A percentile compares a stretch with the other conserved stretches of the same genome.
These are phyloP conservation scores for Erebia palarica DNA, from an alignment of 2,888 invertebrate species.

Conservation along the genomic window DNA sequence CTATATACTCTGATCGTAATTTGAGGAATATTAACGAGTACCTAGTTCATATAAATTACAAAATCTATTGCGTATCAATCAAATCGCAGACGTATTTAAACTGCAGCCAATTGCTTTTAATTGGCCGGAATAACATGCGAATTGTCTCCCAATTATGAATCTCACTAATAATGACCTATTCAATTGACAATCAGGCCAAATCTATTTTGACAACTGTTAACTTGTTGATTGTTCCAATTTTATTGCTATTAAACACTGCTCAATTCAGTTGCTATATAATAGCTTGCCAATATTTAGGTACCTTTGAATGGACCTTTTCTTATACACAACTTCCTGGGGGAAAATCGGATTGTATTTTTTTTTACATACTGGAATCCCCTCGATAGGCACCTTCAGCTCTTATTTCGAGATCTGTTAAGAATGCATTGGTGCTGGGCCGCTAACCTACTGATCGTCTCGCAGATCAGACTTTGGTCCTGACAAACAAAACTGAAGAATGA, in stretches of 20 bases:
- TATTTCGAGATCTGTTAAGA: too few relatives aligned
- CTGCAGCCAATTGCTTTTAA: conserved; percentile 43
- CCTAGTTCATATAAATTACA: conserved; percentile 11
- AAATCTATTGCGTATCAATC: conserved; percentile 27
- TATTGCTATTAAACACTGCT: conserved; percentile 28
- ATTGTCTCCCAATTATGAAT: conserved; percentile 47
- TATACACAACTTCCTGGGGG: too few relatives aligned
- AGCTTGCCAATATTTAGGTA: background rate
- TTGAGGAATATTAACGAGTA: background rate
- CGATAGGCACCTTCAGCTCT: too few relatives aligned
- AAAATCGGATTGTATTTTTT: too few relatives aligned
- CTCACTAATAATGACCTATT: conserved; percentile 46
- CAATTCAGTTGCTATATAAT: conserved; percentile 1
- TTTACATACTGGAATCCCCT: background rate
- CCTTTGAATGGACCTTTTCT: background rate
- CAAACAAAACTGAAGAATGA: too few relatives aligned
- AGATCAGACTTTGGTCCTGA: too few relatives aligned
- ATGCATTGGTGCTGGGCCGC: too few relatives aligned
- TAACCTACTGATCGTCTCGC: too few relatives aligned
- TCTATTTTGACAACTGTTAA: conserved; percentile 41
- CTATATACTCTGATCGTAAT: background rate
- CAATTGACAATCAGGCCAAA: conserved; percentile 48
- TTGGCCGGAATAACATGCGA: conserved; percentile 45
- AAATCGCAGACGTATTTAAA: conserved; percentile 32
- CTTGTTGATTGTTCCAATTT: conserved; percentile 28